Evolutionary conservation across 2,797 vertebrate species (phyloP).

Genomic region (Channa striata): DNA sequence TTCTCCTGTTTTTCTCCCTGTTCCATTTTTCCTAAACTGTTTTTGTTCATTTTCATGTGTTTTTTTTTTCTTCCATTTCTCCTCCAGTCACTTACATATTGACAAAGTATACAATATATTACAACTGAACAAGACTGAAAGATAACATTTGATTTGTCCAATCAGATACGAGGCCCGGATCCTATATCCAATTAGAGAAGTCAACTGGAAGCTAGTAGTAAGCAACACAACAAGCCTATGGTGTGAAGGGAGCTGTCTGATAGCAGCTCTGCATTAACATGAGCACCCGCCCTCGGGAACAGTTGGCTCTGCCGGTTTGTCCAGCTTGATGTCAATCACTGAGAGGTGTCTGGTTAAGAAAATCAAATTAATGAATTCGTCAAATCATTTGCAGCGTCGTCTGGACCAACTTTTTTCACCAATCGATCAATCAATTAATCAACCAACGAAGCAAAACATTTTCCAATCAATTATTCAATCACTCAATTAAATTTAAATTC

Average conservation of each 20-base stretch:
- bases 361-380: no score
- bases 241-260: slow-evolving; percentile 86
- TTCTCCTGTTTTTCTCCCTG: slow-evolving; percentile 67
- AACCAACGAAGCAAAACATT: no score
- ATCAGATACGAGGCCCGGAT: slow-evolving; percentile 82
- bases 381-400: no score
- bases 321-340: slow-evolving; percentile 96
- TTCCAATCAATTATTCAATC: no score
- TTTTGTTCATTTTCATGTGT: slow-evolving; percentile 69
- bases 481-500: no score
- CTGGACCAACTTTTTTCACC: no score
- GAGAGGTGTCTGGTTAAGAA: slow-evolving; percentile 65
- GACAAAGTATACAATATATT: slow-evolving; percentile 95
- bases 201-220: slow-evolving; percentile 93
- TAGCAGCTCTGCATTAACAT: slow-evolving; percentile 89
- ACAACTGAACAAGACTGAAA: slow-evolving; percentile 89
- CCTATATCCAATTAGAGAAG: slow-evolving; percentile 87
- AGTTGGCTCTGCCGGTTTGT: slow-evolving; percentile 89
- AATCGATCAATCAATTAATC: no score
- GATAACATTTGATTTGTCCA: slow-evolving; percentile 86
- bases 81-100: slow-evolving; percentile 90
- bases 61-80: slow-evolving; percentile 73
- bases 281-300: slow-evolving; percentile 92
- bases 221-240: slow-evolving; percentile 94
- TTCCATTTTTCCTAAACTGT: slow-evolving; percentile 78